Evolutionary conservation across 1,140 invertebrate genomes (phyloP).

Genomic region (Aphis craccivora): DNA sequence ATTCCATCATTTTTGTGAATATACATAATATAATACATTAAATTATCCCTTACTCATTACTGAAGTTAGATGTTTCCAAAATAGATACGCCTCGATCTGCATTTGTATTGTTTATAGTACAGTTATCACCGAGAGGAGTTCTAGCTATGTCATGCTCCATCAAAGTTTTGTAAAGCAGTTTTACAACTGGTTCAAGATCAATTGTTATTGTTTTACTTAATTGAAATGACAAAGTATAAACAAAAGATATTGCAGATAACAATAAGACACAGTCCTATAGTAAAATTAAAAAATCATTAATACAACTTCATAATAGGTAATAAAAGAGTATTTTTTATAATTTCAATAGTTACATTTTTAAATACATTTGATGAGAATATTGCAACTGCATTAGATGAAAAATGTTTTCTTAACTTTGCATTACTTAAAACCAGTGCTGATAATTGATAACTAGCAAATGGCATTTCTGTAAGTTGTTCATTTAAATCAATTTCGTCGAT

Average conservation of each 20-base stretch:
- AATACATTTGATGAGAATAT: slow-evolving; percentile 36
- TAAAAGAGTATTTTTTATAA: background rate
- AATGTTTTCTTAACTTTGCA: slow-evolving; percentile 1
- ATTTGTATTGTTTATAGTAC: background rate
- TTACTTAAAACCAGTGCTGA: background rate
- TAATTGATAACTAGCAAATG: slow-evolving; percentile 45
- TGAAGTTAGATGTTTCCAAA: slow-evolving; percentile 33
- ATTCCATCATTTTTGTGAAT: background rate
- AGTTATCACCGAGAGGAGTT: background rate
- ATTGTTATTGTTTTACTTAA: background rate
- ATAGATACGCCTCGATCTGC: background rate
- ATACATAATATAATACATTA: background rate
- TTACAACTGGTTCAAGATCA: slow-evolving; percentile 46
- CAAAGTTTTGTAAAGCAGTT: slow-evolving; percentile 15
- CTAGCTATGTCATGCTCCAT: background rate
- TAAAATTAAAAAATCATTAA: background rate
- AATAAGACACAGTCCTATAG: slow-evolving; percentile 24
- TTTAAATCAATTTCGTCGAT: slow-evolving; percentile 32
- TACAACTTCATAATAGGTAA: background rate
- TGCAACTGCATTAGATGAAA: slow-evolving; percentile 24
- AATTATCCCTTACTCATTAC: slow-evolving; percentile 7
- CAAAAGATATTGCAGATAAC: slow-evolving; percentile 34
- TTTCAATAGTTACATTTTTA: slow-evolving; percentile 17
- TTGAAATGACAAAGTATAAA: slow-evolving; percentile 48
- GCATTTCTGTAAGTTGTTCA: slow-evolving; percentile 28